A percentile compares a stretch with the other conserved stretches of the same genome.
phyloP scores from a whole-genome alignment of 2,113 vertebrate species.

The Xenopus borealis region DNA sequence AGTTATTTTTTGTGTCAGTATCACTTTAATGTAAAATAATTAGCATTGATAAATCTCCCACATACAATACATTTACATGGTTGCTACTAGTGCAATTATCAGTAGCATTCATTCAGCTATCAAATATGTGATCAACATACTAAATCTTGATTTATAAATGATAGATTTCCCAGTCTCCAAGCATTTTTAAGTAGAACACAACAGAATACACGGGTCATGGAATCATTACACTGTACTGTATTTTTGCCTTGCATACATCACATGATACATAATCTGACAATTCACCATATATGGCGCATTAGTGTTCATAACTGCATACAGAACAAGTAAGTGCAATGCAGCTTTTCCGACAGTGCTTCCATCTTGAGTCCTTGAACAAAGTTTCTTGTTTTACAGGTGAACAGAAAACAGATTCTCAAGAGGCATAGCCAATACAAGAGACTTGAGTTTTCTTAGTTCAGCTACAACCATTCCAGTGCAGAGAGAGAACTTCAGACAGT shows the following conservation, averaged over 20 bases:
- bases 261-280: slow-evolving; percentile 12
- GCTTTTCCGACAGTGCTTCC: not conserved
- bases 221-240: slow-evolving; percentile 22
- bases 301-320: not conserved
- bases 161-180: no score
- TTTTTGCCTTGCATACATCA: slow-evolving; percentile 23
- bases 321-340: slow-evolving; percentile 28
- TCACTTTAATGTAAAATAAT: no score
- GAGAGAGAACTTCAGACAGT: not conserved
- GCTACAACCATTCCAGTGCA: not conserved
- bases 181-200: not conserved
- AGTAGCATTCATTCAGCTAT: no score
- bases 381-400: slow-evolving; percentile 16
- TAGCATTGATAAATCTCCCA: no score
- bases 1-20: no score
- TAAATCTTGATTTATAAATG: no score
- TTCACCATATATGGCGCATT: slow-evolving; percentile 2
- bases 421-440: slow-evolving; percentile 15
- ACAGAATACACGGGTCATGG: slow-evolving; percentile 7
- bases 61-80: no score
- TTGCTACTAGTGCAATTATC: no score
- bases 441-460: not conserved
- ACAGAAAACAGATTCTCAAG: slow-evolving; percentile 17
- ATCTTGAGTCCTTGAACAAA: slow-evolving; percentile 3
- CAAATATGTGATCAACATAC: no score